Evolutionary conservation across 2,888 invertebrate species (phyloP).

Genomic region (Hirtodrosophila confusa): DNA sequence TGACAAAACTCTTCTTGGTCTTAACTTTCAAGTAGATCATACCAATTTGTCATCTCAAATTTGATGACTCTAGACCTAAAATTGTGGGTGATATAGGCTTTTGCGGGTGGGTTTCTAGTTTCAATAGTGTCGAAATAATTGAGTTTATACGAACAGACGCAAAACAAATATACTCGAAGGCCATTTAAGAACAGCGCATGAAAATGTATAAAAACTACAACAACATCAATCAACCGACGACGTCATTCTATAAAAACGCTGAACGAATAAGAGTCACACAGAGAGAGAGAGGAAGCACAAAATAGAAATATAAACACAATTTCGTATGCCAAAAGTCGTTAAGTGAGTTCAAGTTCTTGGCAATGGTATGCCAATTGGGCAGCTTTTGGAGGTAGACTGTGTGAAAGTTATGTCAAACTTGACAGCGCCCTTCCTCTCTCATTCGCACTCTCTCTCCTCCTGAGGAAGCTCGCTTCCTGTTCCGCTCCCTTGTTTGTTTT

Average conservation of each 20-base stretch:
- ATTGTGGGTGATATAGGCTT: no score
- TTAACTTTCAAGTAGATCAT: no score
- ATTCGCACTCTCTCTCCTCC: conserved; percentile 7
- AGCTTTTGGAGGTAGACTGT: conserved; percentile 52
- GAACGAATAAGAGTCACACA: conserved; percentile 18
- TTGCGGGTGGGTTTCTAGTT: no score
- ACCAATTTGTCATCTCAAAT: no score
- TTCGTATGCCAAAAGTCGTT: conserved; percentile 40
- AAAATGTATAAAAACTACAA: conserved; percentile 4
- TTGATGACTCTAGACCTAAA: no score
- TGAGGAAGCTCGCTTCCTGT: background rate
- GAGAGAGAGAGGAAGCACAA: conserved; percentile 3
- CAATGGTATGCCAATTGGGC: conserved; percentile 58
- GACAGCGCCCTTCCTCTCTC: conserved; percentile 7
- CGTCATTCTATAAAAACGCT: conserved; percentile 62
- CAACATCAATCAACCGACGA: conserved; percentile 51
- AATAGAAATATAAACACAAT: conserved; percentile 12
- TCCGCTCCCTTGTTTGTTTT: conserved; percentile 21
- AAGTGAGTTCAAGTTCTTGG: conserved; percentile 75
- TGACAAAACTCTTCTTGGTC: no score
- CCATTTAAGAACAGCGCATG: background rate
- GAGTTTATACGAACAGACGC: no score
- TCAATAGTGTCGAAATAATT: no score
- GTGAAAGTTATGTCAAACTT: conserved; percentile 58
- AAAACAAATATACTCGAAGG: no score